Conservation (phyloP, 1,140 invertebrate species). For the Drosophila sp. region DNA sequence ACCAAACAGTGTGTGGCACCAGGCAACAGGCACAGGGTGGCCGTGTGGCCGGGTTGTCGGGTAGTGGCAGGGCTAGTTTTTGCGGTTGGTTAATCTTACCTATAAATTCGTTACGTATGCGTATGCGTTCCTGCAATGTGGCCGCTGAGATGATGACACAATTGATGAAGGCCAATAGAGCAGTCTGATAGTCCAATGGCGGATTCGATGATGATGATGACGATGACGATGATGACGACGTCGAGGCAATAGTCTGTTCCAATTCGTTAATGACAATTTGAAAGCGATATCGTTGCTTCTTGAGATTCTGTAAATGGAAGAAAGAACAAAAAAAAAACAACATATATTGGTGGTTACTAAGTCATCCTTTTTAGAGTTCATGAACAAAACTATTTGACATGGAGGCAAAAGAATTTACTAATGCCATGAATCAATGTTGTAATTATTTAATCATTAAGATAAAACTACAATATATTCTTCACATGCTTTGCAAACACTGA, state of each 20-base stretch:
- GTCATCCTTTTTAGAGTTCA: background rate
- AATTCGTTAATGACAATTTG: slow-evolving; percentile 94
- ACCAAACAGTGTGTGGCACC: slow-evolving; percentile 2
- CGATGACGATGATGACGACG: slow-evolving; percentile 62
- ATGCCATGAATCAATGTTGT: too few species aligned
- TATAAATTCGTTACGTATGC: slow-evolving; percentile 96
- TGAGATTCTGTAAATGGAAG: slow-evolving; percentile 87
- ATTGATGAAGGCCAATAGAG: slow-evolving; percentile 96
- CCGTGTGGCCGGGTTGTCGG: too few species aligned
- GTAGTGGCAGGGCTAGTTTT: slow-evolving; percentile 12
- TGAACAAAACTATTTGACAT: too few species aligned
- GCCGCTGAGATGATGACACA: slow-evolving; percentile 97
- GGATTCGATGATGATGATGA: slow-evolving; percentile 21
- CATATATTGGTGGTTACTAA: background rate
- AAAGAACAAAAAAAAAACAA: background rate
- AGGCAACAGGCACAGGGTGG: background rate
- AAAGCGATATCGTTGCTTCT: slow-evolving; percentile 93
- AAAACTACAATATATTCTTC: too few species aligned
- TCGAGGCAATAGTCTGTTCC: slow-evolving; percentile 87
- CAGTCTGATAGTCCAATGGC: slow-evolving; percentile 92
- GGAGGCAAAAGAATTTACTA: too few species aligned
- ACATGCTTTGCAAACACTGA: too few species aligned
- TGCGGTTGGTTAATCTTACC: slow-evolving; percentile 85
- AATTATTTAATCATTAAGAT: too few species aligned
- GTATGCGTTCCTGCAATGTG: slow-evolving; percentile 91